Evolutionary conservation across 2,113 vertebrate species (phyloP).

Genomic region (Gymnarchus niloticus): DNA sequence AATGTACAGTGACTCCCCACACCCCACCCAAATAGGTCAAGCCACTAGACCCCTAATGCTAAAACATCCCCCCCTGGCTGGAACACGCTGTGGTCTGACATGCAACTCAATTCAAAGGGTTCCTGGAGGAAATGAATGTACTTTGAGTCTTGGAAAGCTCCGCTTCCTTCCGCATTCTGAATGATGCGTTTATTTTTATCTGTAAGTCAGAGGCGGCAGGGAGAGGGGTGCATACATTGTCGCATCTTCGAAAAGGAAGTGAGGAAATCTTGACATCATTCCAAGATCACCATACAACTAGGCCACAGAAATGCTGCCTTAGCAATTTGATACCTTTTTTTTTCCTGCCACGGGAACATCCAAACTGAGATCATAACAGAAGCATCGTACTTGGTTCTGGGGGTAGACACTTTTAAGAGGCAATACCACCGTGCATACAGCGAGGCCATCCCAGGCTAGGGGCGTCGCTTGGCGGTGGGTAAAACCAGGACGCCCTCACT

Average conservation of each 20-base stretch:
- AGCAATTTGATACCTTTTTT: neutral
- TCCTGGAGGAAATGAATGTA: neutral
- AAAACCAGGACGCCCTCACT: conserved; percentile 76
- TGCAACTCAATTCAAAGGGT: neutral
- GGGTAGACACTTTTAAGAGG: neutral
- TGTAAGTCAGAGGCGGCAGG: neutral
- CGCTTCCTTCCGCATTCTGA: neutral
- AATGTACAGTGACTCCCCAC: neutral
- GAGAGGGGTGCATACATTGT: neutral
- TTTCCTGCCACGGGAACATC: neutral
- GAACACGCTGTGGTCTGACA: too few species aligned
- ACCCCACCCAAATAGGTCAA: too few species aligned
- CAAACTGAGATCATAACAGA: neutral
- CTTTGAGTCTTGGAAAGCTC: neutral
- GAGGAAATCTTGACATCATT: neutral
- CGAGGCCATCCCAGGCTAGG: neutral
- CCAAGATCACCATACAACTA: neutral
- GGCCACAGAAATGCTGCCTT: neutral
- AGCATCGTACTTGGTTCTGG: too few species aligned
- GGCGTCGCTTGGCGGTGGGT: conserved; percentile 9
- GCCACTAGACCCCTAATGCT: too few species aligned
- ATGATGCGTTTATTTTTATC: neutral
- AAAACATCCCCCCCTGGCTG: too few species aligned
- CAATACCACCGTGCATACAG: neutral
- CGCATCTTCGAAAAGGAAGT: neutral